Evolutionary conservation across 1,140 invertebrate genomes (phyloP).

Genomic region (Argopecten irradians): DNA sequence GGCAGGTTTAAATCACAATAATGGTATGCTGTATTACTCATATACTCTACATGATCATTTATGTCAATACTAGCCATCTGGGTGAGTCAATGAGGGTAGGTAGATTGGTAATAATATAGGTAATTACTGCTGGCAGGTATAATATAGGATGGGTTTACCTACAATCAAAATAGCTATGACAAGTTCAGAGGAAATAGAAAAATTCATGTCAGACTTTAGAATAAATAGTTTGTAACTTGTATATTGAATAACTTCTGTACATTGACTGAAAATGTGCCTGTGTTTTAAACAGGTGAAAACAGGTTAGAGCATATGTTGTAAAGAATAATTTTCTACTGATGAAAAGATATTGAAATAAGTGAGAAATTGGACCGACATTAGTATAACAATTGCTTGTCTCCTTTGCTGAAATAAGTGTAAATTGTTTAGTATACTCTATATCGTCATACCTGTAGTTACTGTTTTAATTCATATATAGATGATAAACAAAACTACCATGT

Average conservation of each 20-base stretch:
- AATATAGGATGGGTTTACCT: background rate
- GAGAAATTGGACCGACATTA: too few relatives aligned
- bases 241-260: background rate
- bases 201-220: background rate
- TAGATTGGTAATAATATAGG: background rate
- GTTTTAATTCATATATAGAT: too few relatives aligned
- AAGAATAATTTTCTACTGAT: too few relatives aligned
- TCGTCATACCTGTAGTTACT: too few relatives aligned
- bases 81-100: too few relatives aligned
- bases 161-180: background rate
- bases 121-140: background rate
- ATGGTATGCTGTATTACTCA: too few relatives aligned
- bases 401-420: background rate
- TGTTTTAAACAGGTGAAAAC: background rate
- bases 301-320: background rate
- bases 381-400: background rate
- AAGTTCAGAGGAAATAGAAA: background rate
- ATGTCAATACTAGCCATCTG: too few relatives aligned
- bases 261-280: background rate
- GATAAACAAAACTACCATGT: too few relatives aligned
- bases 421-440: background rate
- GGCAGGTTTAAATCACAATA: too few relatives aligned
- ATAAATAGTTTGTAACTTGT: background rate
- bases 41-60: too few relatives aligned
- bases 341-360: too few relatives aligned